Percentiles rank a stretch among this genome's conserved stretches.
Evolutionary conservation across 2,797 vertebrate species (phyloP).

Genomic region (Steatocranus sp.): DNA sequence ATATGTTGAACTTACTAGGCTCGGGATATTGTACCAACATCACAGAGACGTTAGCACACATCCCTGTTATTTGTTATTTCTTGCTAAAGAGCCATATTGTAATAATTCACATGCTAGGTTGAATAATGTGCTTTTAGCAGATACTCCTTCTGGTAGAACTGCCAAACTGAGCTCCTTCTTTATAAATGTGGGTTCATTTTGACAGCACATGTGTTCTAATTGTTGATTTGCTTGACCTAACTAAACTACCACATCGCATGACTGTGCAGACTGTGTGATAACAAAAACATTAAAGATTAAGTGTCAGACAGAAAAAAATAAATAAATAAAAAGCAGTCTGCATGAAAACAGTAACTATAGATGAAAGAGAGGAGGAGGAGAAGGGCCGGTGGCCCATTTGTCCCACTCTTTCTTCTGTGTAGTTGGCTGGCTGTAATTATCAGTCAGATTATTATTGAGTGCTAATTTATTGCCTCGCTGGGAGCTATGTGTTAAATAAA

Average conservation of each 20-base stretch:
- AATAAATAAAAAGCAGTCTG: not conserved
- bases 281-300: not conserved
- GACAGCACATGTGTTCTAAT: not conserved
- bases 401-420: conserved; percentile 21
- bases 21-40: not conserved
- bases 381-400: conserved; percentile 23
- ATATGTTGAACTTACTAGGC: not conserved
- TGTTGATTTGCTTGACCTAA: not conserved
- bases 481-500: conserved; percentile 77
- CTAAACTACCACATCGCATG: not conserved
- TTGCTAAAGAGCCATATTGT: not conserved
- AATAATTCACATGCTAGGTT: not conserved
- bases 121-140: not conserved
- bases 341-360: not conserved
- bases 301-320: not conserved
- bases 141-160: not conserved
- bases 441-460: conserved; percentile 74
- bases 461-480: conserved; percentile 74
- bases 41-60: not conserved
- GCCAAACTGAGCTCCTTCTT: not conserved
- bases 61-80: not conserved
- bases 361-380: not conserved
- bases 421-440: conserved; percentile 60
- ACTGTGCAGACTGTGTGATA: not conserved
- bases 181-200: not conserved